phyloP scores from a whole-genome alignment of 2,888 invertebrate genomes.

The Ophion ventricosus region DNA sequence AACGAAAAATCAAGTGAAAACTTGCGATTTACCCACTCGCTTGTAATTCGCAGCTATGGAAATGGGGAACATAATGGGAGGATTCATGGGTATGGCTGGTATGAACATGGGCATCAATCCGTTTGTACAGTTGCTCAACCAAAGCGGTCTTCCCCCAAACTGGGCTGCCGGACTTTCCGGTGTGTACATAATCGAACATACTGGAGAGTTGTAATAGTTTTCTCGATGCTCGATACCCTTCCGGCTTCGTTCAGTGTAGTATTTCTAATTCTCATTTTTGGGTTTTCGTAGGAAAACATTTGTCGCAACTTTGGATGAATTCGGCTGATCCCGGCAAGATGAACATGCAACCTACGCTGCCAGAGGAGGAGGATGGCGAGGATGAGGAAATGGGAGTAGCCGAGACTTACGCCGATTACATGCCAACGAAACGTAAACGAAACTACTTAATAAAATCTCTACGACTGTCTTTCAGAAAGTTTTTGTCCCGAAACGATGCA shows the following conservation, averaged over 20 bases:
- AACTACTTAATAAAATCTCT: not conserved
- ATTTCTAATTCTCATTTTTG: conserved; percentile 42
- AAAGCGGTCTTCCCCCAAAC: conserved; percentile 80
- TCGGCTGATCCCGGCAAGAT: conserved; percentile 83
- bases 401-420: conserved; percentile 99
- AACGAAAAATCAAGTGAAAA: conserved; percentile 15
- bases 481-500: too few relatives aligned
- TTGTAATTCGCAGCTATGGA: conserved; percentile 77
- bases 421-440: conserved; percentile 95
- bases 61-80: conserved; percentile 81
- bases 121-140: conserved; percentile 82
- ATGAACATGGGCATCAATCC: conserved; percentile 83
- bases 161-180: conserved; percentile 81
- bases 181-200: conserved; percentile 67
- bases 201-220: conserved; percentile 15
- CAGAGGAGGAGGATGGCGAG: conserved; percentile 92
- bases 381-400: conserved; percentile 99
- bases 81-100: conserved; percentile 81
- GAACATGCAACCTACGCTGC: conserved; percentile 80
- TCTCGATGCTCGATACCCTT: not conserved
- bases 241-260: not conserved
- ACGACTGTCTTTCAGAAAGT: not conserved
- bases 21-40: conserved; percentile 15
- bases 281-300: conserved; percentile 83
- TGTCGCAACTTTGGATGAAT: conserved; percentile 86